phyloP scores from a whole-genome alignment of 1,140 invertebrate genomes.

The Macrobrachium rosenbergii region DNA sequence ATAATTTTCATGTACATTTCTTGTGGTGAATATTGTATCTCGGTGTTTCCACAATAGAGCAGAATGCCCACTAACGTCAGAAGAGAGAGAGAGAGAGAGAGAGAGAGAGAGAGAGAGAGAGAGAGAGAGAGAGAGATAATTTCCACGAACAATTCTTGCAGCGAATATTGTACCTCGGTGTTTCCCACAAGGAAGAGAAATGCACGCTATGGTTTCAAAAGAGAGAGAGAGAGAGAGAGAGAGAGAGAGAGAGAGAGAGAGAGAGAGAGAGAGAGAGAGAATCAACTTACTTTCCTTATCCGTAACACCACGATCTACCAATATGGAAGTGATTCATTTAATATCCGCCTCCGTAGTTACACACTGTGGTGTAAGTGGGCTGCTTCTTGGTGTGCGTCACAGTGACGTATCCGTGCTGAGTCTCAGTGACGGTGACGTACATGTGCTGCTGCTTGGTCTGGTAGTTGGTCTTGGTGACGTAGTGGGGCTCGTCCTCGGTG shows the following conservation, averaged over 20 bases:
- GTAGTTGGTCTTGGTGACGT: slow-evolving; percentile 64
- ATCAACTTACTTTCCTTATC: neutral
- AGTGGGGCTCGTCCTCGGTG: slow-evolving; percentile 65
- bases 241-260: neutral
- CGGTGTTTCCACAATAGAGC: too few relatives aligned
- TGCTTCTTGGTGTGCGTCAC: slow-evolving; percentile 61
- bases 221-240: neutral
- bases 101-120: too few relatives aligned
- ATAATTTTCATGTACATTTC: too few relatives aligned
- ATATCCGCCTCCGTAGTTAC: slow-evolving; percentile 45
- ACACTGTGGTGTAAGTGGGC: slow-evolving; percentile 63
- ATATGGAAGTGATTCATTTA: neutral
- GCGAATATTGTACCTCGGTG: too few relatives aligned
- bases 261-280: slow-evolving; percentile 8
- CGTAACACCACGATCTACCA: neutral
- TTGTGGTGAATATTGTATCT: too few relatives aligned
- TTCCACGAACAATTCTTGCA: too few relatives aligned
- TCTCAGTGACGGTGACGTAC: slow-evolving; percentile 65
- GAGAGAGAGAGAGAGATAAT: too few relatives aligned
- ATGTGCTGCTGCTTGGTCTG: slow-evolving; percentile 61
- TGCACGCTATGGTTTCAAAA: too few relatives aligned
- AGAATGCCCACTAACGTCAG: too few relatives aligned
- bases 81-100: too few relatives aligned
- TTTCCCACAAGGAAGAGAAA: too few relatives aligned
- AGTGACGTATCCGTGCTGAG: slow-evolving; percentile 65